phyloP scores from a whole-genome alignment of 2,888 invertebrate genomes.

The Masnerella sp. region DNA sequence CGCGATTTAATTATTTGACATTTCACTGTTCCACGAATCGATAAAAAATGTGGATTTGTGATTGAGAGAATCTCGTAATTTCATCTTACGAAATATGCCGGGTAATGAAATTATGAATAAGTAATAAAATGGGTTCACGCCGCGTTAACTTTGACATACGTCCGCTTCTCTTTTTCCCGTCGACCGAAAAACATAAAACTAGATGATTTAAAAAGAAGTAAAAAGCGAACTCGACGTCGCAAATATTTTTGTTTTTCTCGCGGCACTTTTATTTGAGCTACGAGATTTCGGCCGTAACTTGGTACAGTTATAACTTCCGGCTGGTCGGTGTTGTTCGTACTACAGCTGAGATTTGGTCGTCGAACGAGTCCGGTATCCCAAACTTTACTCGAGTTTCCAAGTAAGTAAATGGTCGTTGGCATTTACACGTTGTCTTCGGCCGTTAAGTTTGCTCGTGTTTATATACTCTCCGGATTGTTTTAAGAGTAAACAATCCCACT shows the following conservation, averaged over 20 bases:
- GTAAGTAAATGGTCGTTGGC: constrained; percentile 49
- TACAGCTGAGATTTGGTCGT: constrained; percentile 45
- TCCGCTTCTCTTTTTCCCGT: not conserved
- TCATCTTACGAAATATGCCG: constrained; percentile 3
- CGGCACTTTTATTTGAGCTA: constrained; percentile 9
- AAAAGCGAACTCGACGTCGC: not conserved
- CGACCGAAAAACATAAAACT: not conserved
- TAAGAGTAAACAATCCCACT: constrained; percentile 2
- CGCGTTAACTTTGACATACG: not conserved
- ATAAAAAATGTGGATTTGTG: constrained; percentile 12
- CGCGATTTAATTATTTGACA: constrained; percentile 32
- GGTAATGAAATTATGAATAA: constrained; percentile 17
- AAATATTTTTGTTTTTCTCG: constrained; percentile 19
- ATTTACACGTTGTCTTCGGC: constrained; percentile 50
- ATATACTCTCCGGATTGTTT: constrained; percentile 4
- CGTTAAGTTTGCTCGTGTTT: constrained; percentile 32
- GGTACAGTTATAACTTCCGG: constrained; percentile 49
- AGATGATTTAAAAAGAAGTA: too few species aligned
- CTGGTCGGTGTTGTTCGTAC: constrained; percentile 37
- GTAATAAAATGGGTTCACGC: constrained; percentile 9
- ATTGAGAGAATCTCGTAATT: constrained; percentile 2
- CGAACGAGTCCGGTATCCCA: constrained; percentile 30
- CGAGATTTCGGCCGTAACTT: constrained; percentile 25
- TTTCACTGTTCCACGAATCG: constrained; percentile 14
- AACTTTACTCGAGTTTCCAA: constrained; percentile 50